phyloP scores from a whole-genome alignment of 2,113 vertebrate species.

The Gasterosteus aculeatus region DNA sequence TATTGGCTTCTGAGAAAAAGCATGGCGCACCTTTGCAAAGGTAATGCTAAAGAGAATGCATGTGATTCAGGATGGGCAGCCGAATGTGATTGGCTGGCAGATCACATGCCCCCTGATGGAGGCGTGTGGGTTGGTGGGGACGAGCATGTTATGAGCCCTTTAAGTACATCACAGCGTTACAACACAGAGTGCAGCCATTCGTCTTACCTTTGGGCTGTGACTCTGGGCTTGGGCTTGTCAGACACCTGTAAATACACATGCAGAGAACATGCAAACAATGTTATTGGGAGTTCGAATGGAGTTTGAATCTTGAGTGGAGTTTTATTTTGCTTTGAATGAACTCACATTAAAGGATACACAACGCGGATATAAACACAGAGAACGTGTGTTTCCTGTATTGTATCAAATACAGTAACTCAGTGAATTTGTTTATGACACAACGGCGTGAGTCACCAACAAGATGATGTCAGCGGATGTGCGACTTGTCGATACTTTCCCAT shows the following conservation, averaged over 20 bases:
- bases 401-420: neutral
- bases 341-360: neutral
- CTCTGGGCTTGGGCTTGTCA: conserved; percentile 93
- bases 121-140: neutral
- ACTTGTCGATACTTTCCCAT: neutral
- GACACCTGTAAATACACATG: conserved; percentile 86
- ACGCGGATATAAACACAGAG: neutral
- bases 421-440: neutral
- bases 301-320: neutral
- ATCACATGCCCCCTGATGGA: neutral
- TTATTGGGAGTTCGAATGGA: neutral
- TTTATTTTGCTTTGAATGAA: neutral
- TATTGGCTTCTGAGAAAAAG: neutral
- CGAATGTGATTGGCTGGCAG: neutral
- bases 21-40: neutral
- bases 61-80: neutral
- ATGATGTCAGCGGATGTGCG: neutral
- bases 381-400: neutral
- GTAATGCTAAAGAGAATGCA: neutral
- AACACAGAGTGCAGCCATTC: neutral
- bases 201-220: conserved; percentile 91
- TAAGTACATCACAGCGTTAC: conserved; percentile 1
- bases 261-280: conserved; percentile 14
- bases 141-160: neutral
- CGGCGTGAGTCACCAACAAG: neutral